Conservation (phyloP, 2,888 invertebrate genomes). For the Melieria omissa region DNA sequence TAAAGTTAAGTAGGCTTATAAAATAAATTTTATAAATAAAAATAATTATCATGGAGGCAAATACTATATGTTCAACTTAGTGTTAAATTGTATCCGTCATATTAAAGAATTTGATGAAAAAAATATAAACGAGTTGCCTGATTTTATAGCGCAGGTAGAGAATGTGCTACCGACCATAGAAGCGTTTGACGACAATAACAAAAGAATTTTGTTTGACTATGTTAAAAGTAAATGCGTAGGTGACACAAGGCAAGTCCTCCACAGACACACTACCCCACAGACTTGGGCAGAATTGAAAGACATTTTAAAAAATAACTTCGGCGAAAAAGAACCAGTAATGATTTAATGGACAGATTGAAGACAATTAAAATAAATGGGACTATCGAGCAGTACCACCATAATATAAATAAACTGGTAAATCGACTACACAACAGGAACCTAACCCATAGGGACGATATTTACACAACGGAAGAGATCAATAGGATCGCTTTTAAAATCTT, state of each 20-base stretch:
- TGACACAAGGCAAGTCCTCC: background rate
- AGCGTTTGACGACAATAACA: too few species aligned
- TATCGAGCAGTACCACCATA: constrained; percentile 15
- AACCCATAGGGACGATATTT: background rate
- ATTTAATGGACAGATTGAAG: constrained; percentile 24
- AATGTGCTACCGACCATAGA: too few species aligned
- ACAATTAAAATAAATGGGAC: constrained; percentile 18
- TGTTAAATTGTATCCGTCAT: too few species aligned
- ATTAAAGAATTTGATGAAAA: too few species aligned
- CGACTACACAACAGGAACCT: constrained; percentile 8
- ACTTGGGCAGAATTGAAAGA: constrained; percentile 18
- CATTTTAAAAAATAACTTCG: constrained; percentile 7
- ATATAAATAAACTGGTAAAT: constrained; percentile 11
- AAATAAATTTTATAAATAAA: too few species aligned
- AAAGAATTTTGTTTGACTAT: background rate
- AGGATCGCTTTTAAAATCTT: background rate
- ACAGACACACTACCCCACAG: background rate
- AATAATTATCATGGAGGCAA: too few species aligned
- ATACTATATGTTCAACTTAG: too few species aligned
- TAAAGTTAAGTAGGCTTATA: too few species aligned
- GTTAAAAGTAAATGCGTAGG: constrained; percentile 16
- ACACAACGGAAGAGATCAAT: background rate
- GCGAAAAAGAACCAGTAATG: constrained; percentile 20
- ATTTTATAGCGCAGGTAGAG: too few species aligned
- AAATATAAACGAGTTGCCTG: too few species aligned